These are phyloP conservation scores for Pseudolaguvia tuberculata DNA, from an alignment of 2,113 vertebrate genomes.

Conservation along the genomic window DNA sequence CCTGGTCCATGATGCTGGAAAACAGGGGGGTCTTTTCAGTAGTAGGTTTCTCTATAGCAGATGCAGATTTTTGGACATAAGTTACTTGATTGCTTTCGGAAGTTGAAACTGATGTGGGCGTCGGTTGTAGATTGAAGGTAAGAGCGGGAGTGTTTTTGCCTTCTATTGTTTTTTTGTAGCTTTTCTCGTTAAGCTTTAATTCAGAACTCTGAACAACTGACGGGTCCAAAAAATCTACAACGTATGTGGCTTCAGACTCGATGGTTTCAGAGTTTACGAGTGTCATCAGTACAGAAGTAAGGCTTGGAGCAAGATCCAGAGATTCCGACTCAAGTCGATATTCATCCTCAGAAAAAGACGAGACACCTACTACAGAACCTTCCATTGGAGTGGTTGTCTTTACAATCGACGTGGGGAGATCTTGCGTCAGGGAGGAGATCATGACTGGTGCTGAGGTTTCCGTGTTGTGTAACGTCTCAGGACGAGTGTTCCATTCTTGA, in stretches of 20 bases:
- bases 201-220: slow-evolving; percentile 41
- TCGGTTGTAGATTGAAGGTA: slow-evolving; percentile 1
- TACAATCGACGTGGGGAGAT: neutral
- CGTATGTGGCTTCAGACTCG: slow-evolving; percentile 60
- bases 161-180: slow-evolving; percentile 18
- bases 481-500: slow-evolving; percentile 21
- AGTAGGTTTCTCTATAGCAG: slow-evolving; percentile 18
- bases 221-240: slow-evolving; percentile 61
- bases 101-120: slow-evolving; percentile 21
- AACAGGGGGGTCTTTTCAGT: slow-evolving; percentile 20
- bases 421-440: neutral
- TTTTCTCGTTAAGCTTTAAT: neutral
- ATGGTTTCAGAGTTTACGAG: slow-evolving; percentile 62
- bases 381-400: neutral
- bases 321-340: neutral
- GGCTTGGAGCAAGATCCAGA: slow-evolving; percentile 81
- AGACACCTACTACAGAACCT: neutral
- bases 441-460: neutral
- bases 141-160: slow-evolving; percentile 15
- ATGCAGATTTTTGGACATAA: neutral
- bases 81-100: slow-evolving; percentile 22
- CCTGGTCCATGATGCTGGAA: slow-evolving; percentile 27
- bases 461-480: neutral
- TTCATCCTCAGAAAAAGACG: neutral
- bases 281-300: slow-evolving; percentile 67